Conservation (phyloP, 2,113 vertebrate species). For the Raja brachyura region DNA sequence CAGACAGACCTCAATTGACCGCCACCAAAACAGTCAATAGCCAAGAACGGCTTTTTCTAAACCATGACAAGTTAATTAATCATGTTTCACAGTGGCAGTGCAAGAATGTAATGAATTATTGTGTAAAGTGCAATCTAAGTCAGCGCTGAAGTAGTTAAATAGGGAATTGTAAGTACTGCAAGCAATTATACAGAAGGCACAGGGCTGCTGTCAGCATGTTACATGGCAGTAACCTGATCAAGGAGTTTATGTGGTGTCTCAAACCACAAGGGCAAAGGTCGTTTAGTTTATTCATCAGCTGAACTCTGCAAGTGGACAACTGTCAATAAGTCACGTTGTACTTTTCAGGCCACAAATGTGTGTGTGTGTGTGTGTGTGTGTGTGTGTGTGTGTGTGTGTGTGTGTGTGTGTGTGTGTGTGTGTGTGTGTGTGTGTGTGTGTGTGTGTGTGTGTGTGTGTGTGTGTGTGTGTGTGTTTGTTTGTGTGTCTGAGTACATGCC, state of each 20-base stretch:
- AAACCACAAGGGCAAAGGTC: background rate
- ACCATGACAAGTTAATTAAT: constrained; percentile 1
- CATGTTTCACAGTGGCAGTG: background rate
- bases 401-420: too few relatives aligned
- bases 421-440: too few relatives aligned
- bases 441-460: background rate
- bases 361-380: background rate
- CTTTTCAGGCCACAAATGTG: background rate
- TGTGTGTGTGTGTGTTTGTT: too few relatives aligned
- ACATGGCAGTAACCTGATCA: background rate
- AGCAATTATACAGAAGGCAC: background rate
- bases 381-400: too few relatives aligned
- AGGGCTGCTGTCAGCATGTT: background rate
- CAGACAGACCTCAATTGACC: background rate
- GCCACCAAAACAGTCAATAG: background rate
- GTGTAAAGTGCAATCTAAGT: background rate
- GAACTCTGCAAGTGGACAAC: background rate
- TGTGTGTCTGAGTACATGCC: too few relatives aligned
- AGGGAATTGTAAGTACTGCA: background rate
- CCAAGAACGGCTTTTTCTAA: background rate
- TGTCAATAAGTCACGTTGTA: background rate
- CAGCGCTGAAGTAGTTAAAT: constrained; percentile 7
- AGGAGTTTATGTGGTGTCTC: background rate
- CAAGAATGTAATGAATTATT: background rate
- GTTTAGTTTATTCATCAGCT: background rate